These are phyloP conservation scores for Hyphantria cunea DNA, from an alignment of 1,140 invertebrate genomes.

Conservation along the genomic window DNA sequence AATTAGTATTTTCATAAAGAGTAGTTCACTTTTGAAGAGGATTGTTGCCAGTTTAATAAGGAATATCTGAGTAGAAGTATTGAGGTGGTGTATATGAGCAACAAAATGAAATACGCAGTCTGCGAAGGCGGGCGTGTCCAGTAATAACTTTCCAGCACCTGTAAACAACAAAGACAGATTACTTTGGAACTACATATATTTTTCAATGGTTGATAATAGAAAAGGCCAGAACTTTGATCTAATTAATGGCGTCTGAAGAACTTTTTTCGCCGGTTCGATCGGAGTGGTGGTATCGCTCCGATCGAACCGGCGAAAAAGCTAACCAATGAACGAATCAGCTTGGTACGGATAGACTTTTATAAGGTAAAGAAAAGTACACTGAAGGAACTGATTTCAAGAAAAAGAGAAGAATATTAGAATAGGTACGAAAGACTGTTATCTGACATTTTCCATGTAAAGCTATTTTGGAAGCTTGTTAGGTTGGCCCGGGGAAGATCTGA, in stretches of 20 bases:
- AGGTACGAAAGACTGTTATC: no score
- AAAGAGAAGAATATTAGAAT: no score
- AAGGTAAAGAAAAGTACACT: no score
- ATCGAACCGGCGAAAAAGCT: no score
- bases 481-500: no score
- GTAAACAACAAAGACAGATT: slow-evolving; percentile 24
- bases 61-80: slow-evolving; percentile 32
- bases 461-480: no score
- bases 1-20: slow-evolving; percentile 33
- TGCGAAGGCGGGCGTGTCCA: slow-evolving; percentile 37
- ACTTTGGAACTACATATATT: neutral
- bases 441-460: no score
- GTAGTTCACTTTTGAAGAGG: slow-evolving; percentile 38
- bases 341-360: no score
- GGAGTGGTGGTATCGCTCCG: no score
- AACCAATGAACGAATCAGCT: no score
- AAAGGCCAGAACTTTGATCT: neutral
- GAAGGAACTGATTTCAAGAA: no score
- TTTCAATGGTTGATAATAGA: neutral
- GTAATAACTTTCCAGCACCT: slow-evolving; percentile 34
- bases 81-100: slow-evolving; percentile 20
- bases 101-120: slow-evolving; percentile 33
- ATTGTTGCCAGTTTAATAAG: slow-evolving; percentile 29
- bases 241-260: neutral
- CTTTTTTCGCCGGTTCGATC: neutral